Percentiles rank a stretch among this genome's conserved stretches.
These are phyloP conservation scores for Pagrus major DNA, from an alignment of 2,113 vertebrate genomes.

Conservation along the genomic window DNA sequence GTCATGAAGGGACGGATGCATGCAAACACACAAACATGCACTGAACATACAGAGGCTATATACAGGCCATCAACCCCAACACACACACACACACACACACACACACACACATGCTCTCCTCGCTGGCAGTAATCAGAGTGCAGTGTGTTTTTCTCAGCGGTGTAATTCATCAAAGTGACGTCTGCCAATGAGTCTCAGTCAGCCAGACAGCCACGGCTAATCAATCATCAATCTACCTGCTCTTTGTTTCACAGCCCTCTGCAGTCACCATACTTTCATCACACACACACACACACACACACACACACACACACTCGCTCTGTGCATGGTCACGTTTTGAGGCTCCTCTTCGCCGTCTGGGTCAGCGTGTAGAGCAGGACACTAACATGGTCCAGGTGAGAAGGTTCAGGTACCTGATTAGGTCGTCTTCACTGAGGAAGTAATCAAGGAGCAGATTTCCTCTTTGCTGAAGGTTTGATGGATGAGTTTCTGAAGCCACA, in stretches of 20 bases:
- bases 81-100: constrained; percentile 35
- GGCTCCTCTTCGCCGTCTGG: neutral
- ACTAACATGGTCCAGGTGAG: neutral
- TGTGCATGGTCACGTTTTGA: neutral
- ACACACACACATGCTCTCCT: constrained; percentile 35
- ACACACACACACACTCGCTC: constrained; percentile 16
- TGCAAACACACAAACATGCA: constrained; percentile 3
- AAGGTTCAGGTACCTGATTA: constrained; percentile 5
- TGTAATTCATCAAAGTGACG: constrained; percentile 81
- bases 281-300: constrained; percentile 26
- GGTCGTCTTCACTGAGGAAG: neutral
- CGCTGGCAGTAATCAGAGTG: constrained; percentile 76
- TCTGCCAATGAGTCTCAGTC: constrained; percentile 78
- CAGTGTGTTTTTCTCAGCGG: constrained; percentile 71
- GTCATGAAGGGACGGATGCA: neutral
- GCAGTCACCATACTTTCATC: constrained; percentile 31
- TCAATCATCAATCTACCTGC: constrained; percentile 79
- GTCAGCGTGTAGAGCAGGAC: constrained; percentile 26
- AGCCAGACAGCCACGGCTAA: constrained; percentile 69
- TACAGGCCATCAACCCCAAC: constrained; percentile 6
- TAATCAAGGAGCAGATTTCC: neutral
- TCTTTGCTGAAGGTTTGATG: neutral
- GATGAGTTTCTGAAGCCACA: no score
- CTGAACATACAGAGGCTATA: constrained; percentile 9
- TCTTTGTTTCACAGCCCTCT: constrained; percentile 57